These are phyloP conservation scores for Steinernema hermaphroditum DNA, from an alignment of 2,888 invertebrate genomes.

Conservation along the genomic window DNA sequence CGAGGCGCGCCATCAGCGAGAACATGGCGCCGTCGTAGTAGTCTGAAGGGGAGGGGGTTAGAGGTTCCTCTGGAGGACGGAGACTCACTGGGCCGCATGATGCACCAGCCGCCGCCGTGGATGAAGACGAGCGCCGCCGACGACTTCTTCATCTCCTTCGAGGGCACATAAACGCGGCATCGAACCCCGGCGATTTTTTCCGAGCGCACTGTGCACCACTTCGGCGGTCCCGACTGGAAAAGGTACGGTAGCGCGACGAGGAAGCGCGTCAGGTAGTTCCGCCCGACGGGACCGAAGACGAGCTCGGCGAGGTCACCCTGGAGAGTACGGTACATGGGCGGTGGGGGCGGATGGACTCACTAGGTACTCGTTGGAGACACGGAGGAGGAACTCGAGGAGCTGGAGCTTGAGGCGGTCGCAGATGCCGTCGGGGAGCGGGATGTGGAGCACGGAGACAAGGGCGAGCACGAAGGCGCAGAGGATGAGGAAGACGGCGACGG, in stretches of 20 bases:
- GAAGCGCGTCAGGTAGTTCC: conserved; percentile 51
- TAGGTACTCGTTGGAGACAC: conserved; percentile 58
- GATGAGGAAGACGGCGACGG: conserved; percentile 41
- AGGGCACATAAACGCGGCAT: conserved; percentile 55
- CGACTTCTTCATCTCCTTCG: conserved; percentile 36
- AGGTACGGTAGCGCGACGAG: conserved; percentile 46
- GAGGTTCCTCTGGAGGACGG: neutral
- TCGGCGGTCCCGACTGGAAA: conserved; percentile 44
- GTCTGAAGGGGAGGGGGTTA: conserved; percentile 40
- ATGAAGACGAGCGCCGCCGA: conserved; percentile 56
- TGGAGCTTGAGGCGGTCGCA: conserved; percentile 58
- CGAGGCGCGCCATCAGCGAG: conserved; percentile 47
- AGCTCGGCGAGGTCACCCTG: conserved; percentile 57
- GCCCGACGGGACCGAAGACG: conserved; percentile 46
- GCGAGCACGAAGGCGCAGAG: conserved; percentile 39
- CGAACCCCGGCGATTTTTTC: conserved; percentile 49
- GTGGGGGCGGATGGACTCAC: conserved; percentile 36
- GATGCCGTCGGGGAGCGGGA: conserved; percentile 56
- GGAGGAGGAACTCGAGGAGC: conserved; percentile 55
- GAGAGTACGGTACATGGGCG: too few species aligned
- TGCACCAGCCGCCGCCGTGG: conserved; percentile 63
- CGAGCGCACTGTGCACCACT: conserved; percentile 44
- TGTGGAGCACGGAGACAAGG: conserved; percentile 46
- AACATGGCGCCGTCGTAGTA: conserved; percentile 57
- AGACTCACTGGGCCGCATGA: conserved; percentile 50